These are phyloP conservation scores for Syngnathus acus DNA, from an alignment of 2,797 vertebrate species.

Conservation along the genomic window DNA sequence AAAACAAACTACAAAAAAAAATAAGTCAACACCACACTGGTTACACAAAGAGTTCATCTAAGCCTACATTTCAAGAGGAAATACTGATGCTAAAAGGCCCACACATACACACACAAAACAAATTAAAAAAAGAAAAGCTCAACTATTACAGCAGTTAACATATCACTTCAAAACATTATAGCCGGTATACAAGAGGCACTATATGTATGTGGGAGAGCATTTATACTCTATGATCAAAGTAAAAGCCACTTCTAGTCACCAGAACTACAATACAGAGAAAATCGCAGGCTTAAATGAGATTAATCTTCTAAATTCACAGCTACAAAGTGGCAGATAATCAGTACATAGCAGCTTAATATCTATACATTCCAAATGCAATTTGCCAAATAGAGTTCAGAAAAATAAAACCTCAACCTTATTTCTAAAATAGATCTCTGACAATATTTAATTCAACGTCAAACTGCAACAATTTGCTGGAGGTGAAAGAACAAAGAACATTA, in stretches of 20 bases:
- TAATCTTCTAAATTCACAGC: slow-evolving; percentile 99
- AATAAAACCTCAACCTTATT: slow-evolving; percentile 86
- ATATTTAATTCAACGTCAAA: slow-evolving; percentile 69
- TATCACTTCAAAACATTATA: slow-evolving; percentile 94
- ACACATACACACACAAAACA: slow-evolving; percentile 14
- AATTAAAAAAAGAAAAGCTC: slow-evolving; percentile 64
- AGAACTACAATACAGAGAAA: slow-evolving; percentile 79
- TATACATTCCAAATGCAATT: slow-evolving; percentile 98
- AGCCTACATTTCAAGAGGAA: slow-evolving; percentile 83
- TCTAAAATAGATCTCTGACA: slow-evolving; percentile 63
- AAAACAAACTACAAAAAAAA: slow-evolving; percentile 49
- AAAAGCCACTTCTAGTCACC: slow-evolving; percentile 79
- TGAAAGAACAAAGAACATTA: slow-evolving; percentile 81
- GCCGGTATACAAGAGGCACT: slow-evolving; percentile 73
- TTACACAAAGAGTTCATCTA: slow-evolving; percentile 84
- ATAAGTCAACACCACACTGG: slow-evolving; percentile 83
- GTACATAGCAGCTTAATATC: slow-evolving; percentile 99
- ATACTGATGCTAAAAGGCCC: slow-evolving; percentile 83
- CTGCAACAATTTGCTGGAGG: slow-evolving; percentile 78
- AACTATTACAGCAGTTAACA: slow-evolving; percentile 98
- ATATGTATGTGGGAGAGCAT: slow-evolving; percentile 63
- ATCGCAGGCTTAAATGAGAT: slow-evolving; percentile 86
- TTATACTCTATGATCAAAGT: slow-evolving; percentile 67
- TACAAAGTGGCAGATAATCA: slow-evolving; percentile 95
- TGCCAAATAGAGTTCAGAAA: slow-evolving; percentile 83